Evolutionary conservation across 2,888 invertebrate genomes (phyloP), one percentile per base, ranked within the genome.

Genomic region (Pteria penguin): DNA sequence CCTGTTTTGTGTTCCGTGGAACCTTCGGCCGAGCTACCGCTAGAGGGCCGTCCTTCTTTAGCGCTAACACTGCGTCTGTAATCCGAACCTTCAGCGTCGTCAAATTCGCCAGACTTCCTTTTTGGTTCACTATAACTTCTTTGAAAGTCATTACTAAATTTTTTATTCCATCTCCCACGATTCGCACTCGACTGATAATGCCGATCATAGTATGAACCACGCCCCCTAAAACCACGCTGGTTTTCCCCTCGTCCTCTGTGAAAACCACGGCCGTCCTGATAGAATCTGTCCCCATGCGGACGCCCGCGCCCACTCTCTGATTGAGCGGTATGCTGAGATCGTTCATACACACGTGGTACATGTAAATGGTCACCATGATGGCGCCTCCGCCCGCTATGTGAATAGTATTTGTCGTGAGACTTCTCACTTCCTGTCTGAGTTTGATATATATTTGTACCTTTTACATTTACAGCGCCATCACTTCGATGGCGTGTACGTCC

Each of bases 41-140:
- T 60, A 8, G 60, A 60, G 0, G 60, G 60, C 27, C 60, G 36
- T 26, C 60, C 36, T 1, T 36, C 31, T 26, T 58, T 71, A 1
- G 71, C 74, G 67, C 74, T 74, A 29, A 31, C 68, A 2, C 62
- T 62, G 14, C 54, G 61, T 3, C 61, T 26, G n/a, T 36, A 52
- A 18, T 45, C 45, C 18, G 18, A 45, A 14, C 45, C 45, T 18
- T 45, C 45, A 45, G 45, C 45, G 24, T 74, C 62, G 5, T 61
- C 32, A 27, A 54, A 1, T 31, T 24, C 57, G 18, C 26, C 22
- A 18, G 57, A 26, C 14, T 65, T 68, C 8, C 70, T 72, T 52
- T 65, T 73, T 0, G 72, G 76, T 29, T 77, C 76, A 77, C 76
- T 77, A 29, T 60, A 69, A 58, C 76, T 77, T 60, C 76, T 58